These are phyloP conservation scores for Teleogryllus occipitalis DNA, from an alignment of 1,140 invertebrate species.

Conservation along the genomic window DNA sequence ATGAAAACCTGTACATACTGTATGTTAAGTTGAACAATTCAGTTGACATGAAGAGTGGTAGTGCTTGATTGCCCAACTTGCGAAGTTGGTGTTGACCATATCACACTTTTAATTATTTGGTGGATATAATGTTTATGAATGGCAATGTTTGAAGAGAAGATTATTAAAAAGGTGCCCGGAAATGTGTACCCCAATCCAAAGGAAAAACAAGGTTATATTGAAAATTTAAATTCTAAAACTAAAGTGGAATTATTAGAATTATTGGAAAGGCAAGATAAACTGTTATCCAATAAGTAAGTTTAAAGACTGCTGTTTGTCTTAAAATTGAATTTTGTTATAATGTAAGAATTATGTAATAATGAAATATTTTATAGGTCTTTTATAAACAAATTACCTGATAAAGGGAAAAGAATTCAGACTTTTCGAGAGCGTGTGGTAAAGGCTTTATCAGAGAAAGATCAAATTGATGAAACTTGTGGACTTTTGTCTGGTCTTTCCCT, in stretches of 20 bases:
- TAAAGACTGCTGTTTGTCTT: not conserved
- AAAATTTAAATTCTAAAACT: slow-evolving; percentile 12
- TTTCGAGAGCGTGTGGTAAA: slow-evolving; percentile 45
- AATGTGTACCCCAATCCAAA: not conserved
- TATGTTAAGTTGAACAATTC: no score
- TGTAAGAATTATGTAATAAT: not conserved
- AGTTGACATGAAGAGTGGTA: no score
- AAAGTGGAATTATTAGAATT: slow-evolving; percentile 15
- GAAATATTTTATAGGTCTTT: slow-evolving; percentile 32
- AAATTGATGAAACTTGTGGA: slow-evolving; percentile 47
- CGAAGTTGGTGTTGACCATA: no score
- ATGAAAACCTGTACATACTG: no score
- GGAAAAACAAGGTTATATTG: slow-evolving; percentile 18
- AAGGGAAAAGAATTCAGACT: slow-evolving; percentile 52
- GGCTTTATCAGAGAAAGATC: slow-evolving; percentile 46
- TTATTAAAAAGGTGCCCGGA: slow-evolving; percentile 15
- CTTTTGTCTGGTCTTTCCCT: slow-evolving; percentile 53
- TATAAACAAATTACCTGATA: slow-evolving; percentile 51
- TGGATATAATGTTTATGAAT: not conserved
- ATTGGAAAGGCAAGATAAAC: slow-evolving; percentile 18
- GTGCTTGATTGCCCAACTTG: no score
- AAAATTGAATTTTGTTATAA: no score
- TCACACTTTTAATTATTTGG: no score
- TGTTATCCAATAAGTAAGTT: slow-evolving; percentile 16
- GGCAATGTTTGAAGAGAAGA: slow-evolving; percentile 12